Base-by-base conservation (phyloP, 2,888 invertebrate species). In the Cryptocheilus praepositus region DNA sequence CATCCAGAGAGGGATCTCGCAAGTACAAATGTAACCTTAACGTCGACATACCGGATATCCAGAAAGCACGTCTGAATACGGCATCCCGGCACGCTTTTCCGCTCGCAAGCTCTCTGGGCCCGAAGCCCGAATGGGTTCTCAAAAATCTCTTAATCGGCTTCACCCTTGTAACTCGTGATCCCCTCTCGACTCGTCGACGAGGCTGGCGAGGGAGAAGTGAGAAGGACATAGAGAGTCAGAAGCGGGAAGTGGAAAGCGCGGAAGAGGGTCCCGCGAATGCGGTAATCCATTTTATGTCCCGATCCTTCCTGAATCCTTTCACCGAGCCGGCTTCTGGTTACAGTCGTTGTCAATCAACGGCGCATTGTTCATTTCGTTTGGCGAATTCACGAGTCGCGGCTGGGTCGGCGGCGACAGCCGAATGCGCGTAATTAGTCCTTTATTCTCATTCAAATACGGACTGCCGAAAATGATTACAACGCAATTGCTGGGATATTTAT, bases 261-360 rank as follows among this genome's bases (percentile, higher is more conserved):
- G 36, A n/a, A 55, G 70, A 52, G 51, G 54, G 36, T 7, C 36
- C 8, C 49, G 45, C 45, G 61, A 64, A 64, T 51, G 52, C 54
- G 54, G 64, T 73, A 73, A 76, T 67, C 64, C 62, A 16, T 43
- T 64, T 46, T 25, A 22, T 36, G 11, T 36, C 21, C 18, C 61
- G 21, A 36, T 59, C 45, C 60, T 67, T 52, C 36, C n/a, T n/a
- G 52, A 61, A 63, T 61, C 52, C 44, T 68, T 67, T 61, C 67
- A 25, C 21, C 22, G 57, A 53, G 56, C 49, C 43, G 45, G 46
- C 49, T 58, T 70, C 46, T 44, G 46, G 60, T 67, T 49, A 58
- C 65, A 44, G 69, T 56, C 64, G 51, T 77, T 74, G 64, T 72
- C 68, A 74, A 77, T 77, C 70, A 70, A 67, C 59, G 61, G 55